phyloP scores from a whole-genome alignment of 1,140 invertebrate species.

The Pemphigus obesinymphae region DNA sequence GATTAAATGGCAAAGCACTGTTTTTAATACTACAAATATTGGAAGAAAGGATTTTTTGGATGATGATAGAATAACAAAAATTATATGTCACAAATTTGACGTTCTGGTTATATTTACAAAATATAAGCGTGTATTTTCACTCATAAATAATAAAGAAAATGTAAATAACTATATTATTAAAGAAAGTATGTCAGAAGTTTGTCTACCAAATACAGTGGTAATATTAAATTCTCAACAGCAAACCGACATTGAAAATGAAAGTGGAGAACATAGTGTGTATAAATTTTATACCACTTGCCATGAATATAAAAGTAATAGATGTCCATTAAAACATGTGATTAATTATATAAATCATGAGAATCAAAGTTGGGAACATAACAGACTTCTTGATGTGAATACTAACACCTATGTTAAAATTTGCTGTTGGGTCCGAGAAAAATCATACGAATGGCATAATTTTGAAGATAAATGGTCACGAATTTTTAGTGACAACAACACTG shows the following conservation, averaged over 20 bases:
- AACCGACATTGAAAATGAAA: background rate
- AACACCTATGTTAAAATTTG: background rate
- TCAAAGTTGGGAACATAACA: background rate
- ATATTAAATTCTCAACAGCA: background rate
- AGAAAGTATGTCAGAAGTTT: background rate
- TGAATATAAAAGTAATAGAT: background rate
- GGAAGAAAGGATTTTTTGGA: background rate
- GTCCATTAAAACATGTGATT: background rate
- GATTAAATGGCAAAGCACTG: background rate
- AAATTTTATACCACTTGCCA: background rate
- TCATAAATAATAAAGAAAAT: background rate
- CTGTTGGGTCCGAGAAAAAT: conserved; percentile 6
- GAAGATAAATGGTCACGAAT: too few relatives aligned
- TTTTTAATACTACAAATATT: background rate
- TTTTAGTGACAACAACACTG: too few relatives aligned
- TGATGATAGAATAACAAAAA: background rate
- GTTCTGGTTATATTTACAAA: background rate
- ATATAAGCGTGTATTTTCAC: background rate
- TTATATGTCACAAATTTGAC: background rate
- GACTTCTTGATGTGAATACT: conserved; percentile 5
- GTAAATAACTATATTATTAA: background rate
- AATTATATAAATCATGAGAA: background rate
- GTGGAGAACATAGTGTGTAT: background rate
- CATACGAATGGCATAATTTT: background rate
- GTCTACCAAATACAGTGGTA: background rate